These are phyloP conservation scores for Nephrotoma guestfalica DNA, from an alignment of 2,888 invertebrate genomes.

Conservation along the genomic window DNA sequence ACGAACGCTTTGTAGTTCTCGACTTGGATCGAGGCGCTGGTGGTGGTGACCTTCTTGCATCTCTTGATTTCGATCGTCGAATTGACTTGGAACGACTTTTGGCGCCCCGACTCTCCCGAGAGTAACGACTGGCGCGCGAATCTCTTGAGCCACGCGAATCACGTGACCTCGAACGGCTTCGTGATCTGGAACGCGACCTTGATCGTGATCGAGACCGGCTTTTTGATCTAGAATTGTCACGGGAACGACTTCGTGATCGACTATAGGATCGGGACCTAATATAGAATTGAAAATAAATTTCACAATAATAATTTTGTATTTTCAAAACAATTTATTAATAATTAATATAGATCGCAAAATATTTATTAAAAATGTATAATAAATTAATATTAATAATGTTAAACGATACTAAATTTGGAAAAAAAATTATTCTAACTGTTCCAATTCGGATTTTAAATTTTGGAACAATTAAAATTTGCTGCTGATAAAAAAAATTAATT, in stretches of 20 bases:
- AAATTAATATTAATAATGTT: not conserved
- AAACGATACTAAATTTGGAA: not conserved
- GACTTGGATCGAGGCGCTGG: slow-evolving; percentile 7
- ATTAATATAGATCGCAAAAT: not conserved
- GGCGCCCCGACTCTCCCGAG: not conserved
- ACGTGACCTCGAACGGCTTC: slow-evolving; percentile 6
- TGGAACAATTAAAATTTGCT: not conserved
- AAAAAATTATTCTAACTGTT: not conserved
- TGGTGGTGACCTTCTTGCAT: slow-evolving; percentile 7
- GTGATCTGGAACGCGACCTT: not conserved
- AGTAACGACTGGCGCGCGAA: not conserved
- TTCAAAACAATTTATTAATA: not conserved
- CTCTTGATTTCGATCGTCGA: not conserved
- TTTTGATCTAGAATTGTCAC: slow-evolving; percentile 25
- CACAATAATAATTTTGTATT: not conserved
- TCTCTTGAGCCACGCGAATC: not conserved
- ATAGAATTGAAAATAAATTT: not conserved
- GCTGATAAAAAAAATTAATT: not conserved
- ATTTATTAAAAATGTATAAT: not conserved
- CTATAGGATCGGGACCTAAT: slow-evolving; percentile 36
- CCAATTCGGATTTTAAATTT: not conserved
- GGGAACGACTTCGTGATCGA: slow-evolving; percentile 50
- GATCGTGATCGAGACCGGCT: slow-evolving; percentile 32
- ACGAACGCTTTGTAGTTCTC: slow-evolving; percentile 6
- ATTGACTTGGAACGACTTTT: not conserved